Evolutionary conservation across 2,113 vertebrate species (phyloP).

Genomic region (Gambusia holbrooki): DNA sequence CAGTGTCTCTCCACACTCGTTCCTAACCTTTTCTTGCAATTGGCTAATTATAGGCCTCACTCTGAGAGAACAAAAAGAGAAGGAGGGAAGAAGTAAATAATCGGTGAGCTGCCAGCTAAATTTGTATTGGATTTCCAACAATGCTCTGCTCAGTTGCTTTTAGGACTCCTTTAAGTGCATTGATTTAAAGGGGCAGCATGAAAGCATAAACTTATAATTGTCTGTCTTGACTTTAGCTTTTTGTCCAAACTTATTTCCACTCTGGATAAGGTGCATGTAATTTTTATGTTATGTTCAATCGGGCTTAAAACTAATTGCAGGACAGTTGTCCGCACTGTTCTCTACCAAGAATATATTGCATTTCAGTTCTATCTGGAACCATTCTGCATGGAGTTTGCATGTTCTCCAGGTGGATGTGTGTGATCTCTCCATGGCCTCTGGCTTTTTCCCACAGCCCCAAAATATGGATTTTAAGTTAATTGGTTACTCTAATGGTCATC

Average conservation of each 20-base stretch:
- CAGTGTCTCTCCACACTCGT: constrained; percentile 28
- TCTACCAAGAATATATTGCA: background rate
- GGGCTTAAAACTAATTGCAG: background rate
- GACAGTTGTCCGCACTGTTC: too few species aligned
- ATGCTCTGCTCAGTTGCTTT: constrained; percentile 34
- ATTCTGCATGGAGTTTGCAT: background rate
- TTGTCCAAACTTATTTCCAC: constrained; percentile 10
- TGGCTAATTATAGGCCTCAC: constrained; percentile 58
- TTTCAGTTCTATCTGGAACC: background rate
- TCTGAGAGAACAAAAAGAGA: constrained; percentile 15
- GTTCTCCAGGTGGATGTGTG: background rate
- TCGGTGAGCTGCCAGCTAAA: constrained; percentile 28
- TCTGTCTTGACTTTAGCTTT: background rate
- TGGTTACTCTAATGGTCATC: too few species aligned
- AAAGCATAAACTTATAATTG: constrained; percentile 31
- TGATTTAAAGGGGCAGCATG: constrained; percentile 30
- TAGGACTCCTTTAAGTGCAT: constrained; percentile 29
- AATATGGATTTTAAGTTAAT: too few species aligned
- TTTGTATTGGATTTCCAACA: constrained; percentile 51
- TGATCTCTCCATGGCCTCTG: background rate
- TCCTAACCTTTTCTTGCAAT: constrained; percentile 45
- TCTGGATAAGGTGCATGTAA: background rate
- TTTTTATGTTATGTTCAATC: background rate
- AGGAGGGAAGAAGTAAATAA: constrained; percentile 42
- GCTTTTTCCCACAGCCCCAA: too few species aligned